A percentile compares a stretch with the other conserved stretches of the same genome.
Evolutionary conservation across 1,140 invertebrate species (phyloP).

Genomic region (Penaeus indicus): DNA sequence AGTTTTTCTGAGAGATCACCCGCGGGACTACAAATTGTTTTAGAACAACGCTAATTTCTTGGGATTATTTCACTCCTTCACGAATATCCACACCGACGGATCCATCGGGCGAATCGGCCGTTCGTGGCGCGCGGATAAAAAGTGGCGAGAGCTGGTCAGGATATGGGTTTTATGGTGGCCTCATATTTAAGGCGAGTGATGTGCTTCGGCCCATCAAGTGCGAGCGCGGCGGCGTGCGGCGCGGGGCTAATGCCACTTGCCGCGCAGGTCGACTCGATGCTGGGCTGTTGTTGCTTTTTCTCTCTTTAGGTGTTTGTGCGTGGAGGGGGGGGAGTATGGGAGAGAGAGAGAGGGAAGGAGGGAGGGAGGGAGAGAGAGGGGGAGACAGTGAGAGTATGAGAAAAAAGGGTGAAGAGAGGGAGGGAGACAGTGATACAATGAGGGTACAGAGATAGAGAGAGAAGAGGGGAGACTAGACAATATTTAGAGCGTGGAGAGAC

Average conservation of each 20-base stretch:
- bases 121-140: too few relatives aligned
- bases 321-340: neutral
- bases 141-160: too few relatives aligned
- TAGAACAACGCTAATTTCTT: slow-evolving; percentile 6
- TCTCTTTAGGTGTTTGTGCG: neutral
- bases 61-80: neutral
- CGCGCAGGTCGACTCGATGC: too few relatives aligned
- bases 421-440: neutral
- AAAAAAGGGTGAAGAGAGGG: too few relatives aligned
- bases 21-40: slow-evolving; percentile 33
- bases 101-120: too few relatives aligned
- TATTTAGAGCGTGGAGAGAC: too few relatives aligned
- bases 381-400: neutral
- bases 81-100: neutral
- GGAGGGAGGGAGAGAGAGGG: neutral
- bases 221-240: too few relatives aligned
- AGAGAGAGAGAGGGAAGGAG: neutral
- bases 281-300: too few relatives aligned
- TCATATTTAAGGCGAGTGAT: too few relatives aligned
- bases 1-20: slow-evolving; percentile 37
- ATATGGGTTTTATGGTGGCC: too few relatives aligned
- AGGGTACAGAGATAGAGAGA: neutral
- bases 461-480: neutral
- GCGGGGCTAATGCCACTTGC: too few relatives aligned
- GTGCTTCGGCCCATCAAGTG: too few relatives aligned